Evolutionary conservation across 2,113 vertebrate genomes (phyloP), one percentile per base, ranked within the genome.

Genomic region (Philantomba maxwellii): DNA sequence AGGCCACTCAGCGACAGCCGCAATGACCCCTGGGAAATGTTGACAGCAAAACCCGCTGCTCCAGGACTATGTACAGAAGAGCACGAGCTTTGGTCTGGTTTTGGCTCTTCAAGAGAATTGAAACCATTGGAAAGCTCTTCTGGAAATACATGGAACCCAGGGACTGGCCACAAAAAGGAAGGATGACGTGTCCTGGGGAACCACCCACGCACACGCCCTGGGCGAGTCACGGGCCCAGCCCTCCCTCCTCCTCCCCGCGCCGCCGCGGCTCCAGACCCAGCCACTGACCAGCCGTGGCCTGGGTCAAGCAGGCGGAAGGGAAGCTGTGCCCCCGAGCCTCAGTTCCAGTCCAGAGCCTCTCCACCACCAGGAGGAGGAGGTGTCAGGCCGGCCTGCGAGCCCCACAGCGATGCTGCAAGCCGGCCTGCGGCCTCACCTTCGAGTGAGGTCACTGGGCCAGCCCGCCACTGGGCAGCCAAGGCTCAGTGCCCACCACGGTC

Each of bases 401-500:
- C 25, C 73, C 73, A 77, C 43, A 9, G 25, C 15, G 39, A 47
- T 7, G 23, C 39, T 77, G 25, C 70, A 77, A 23, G 33, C 15
- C 8, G 47, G 30, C 26, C 94, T 43, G 51, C 7, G 2, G 26
- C 36, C n/a, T 57, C 39, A 33, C 36, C 70, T 23, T 25, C 2
- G 3, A 2, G 11, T 33, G 39, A 53, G 66, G 17, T 9, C 66
- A 30, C 51, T 16, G 16, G 28, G 25, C 86, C 64, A 30, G 36
- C 25, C n/a, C 6, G 3, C 19, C n/a, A 15, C 64, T 6, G 0
- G 2, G 12, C 26, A 33, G 49, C n/a, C 28, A 75, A 21, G 64
- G 70, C 16, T 4, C n/a, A 0, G n/a, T 1, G 10, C 19, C 64
- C n/a, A 19, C 23, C 0, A 1, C 10, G 0, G 49, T 4, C 7